phyloP scores from a whole-genome alignment of 2,797 vertebrate species.

The Rhinogobio ventralis region DNA sequence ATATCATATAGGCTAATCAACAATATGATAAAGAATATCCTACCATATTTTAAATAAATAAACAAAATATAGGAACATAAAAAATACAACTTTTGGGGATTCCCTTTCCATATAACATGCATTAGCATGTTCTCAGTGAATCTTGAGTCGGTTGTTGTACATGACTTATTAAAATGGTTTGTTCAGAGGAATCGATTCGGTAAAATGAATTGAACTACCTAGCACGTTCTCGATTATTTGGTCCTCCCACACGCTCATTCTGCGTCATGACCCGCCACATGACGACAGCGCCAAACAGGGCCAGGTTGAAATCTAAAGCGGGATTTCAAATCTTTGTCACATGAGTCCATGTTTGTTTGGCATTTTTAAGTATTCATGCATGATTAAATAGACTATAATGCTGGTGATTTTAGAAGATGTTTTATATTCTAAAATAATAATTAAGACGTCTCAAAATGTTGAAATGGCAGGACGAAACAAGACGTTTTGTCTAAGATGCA shows the following conservation, averaged over 20 bases:
- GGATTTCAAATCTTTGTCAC: constrained; percentile 9
- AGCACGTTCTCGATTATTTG: constrained; percentile 31
- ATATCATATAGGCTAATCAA: background rate
- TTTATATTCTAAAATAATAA: background rate
- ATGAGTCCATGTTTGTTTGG: background rate
- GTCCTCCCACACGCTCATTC: constrained; percentile 38
- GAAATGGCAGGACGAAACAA: background rate
- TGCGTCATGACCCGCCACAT: constrained; percentile 36
- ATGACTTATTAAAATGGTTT: background rate
- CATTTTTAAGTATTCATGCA: background rate
- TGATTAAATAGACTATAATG: background rate
- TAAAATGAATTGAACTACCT: constrained; percentile 2
- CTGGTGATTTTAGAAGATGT: background rate
- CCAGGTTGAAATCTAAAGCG: background rate
- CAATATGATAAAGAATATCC: background rate
- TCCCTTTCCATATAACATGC: no score
- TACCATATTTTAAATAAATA: background rate
- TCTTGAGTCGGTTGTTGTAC: background rate
- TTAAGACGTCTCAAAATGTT: background rate
- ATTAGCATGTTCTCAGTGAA: background rate
- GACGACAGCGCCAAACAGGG: constrained; percentile 3
- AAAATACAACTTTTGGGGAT: background rate
- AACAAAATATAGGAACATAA: background rate
- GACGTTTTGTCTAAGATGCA: no score
- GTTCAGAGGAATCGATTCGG: constrained; percentile 31